These are phyloP conservation scores for Oceanites oceanicus DNA, from an alignment of 2,113 vertebrate species.

Conservation along the genomic window DNA sequence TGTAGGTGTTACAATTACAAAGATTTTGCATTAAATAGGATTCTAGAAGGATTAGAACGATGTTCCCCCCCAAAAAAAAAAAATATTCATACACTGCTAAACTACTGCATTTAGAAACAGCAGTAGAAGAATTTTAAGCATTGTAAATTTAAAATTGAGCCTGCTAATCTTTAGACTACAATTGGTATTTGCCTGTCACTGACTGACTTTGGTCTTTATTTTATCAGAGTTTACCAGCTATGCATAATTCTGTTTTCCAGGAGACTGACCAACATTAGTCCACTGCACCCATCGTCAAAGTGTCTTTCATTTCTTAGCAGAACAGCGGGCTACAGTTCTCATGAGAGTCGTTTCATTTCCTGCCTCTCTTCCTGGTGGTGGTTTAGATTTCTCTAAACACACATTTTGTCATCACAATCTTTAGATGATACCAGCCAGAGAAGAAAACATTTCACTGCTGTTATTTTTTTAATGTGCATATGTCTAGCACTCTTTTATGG, in stretches of 20 bases:
- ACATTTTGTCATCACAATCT: not conserved
- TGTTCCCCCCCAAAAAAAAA: not conserved
- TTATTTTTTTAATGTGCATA: not conserved
- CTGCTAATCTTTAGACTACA: conserved; percentile 23
- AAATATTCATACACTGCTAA: not conserved
- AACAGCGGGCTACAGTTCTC: not conserved
- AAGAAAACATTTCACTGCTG: not conserved
- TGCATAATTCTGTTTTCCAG: conserved; percentile 62
- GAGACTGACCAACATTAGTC: conserved; percentile 32
- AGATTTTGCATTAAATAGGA: not conserved
- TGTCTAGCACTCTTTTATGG: not conserved
- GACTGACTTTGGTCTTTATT: conserved; percentile 36
- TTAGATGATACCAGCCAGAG: not conserved
- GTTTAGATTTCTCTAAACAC: conserved; percentile 10
- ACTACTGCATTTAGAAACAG: not conserved
- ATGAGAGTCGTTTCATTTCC: conserved; percentile 8
- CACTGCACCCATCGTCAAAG: not conserved
- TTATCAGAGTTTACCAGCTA: conserved; percentile 56
- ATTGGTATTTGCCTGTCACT: conserved; percentile 9
- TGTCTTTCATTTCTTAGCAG: not conserved
- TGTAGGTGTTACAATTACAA: not conserved
- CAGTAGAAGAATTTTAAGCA: not conserved
- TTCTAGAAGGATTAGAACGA: not conserved
- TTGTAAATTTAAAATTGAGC: not conserved
- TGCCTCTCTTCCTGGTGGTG: conserved; percentile 15